A percentile compares a stretch with the other conserved stretches of the same genome.
phyloP scores from a whole-genome alignment of 2,888 invertebrate species.

The Hirtodrosophila alboralis region DNA sequence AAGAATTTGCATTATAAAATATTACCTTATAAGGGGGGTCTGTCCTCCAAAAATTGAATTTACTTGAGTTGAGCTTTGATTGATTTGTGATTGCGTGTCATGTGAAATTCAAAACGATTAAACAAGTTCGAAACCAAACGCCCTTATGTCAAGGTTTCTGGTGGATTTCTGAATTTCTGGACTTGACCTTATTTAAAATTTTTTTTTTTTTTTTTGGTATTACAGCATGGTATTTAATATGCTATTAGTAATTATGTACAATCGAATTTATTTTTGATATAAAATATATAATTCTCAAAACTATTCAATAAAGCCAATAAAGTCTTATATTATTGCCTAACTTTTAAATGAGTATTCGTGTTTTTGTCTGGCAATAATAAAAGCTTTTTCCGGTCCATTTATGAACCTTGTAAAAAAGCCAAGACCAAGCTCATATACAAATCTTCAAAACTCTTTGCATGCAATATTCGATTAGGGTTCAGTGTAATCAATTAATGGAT shows the following conservation, averaged over 20 bases:
- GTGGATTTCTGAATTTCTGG: conserved; percentile 23
- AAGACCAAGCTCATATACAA: no score
- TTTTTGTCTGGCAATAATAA: no score
- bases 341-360: conserved; percentile 7
- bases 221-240: conserved; percentile 1
- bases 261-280: neutral
- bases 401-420: neutral
- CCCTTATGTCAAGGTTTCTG: conserved; percentile 64
- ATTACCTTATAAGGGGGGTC: conserved; percentile 5
- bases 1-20: conserved; percentile 12
- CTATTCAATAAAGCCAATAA: no score
- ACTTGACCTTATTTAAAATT: conserved; percentile 57
- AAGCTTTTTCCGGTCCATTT: conserved; percentile 4
- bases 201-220: conserved; percentile 31
- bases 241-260: neutral
- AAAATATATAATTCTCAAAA: no score
- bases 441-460: conserved; percentile 4
- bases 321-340: neutral
- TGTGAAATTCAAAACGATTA: conserved; percentile 30
- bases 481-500: conserved; percentile 17
- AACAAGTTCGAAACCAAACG: conserved; percentile 18
- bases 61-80: conserved; percentile 39
- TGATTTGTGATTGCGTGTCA: conserved; percentile 44
- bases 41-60: conserved; percentile 14
- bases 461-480: conserved; percentile 2